phyloP scores from a whole-genome alignment of 2,113 vertebrate species.

The Rhabdomys dilectus region DNA sequence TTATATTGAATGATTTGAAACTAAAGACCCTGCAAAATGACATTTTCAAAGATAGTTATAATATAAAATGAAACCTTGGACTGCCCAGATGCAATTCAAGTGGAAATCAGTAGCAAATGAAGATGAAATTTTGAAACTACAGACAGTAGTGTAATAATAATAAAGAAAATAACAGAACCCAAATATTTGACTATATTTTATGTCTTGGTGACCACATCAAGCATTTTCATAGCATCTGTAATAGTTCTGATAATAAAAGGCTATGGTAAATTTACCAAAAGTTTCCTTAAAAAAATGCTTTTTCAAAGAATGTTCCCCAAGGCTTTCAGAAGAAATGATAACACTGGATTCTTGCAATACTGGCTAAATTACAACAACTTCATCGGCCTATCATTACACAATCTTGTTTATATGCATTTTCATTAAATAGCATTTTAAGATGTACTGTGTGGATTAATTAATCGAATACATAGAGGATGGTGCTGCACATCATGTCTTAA shows the following conservation, averaged over 20 bases:
- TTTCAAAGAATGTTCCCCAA: background rate
- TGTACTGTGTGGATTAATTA: background rate
- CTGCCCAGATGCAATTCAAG: slow-evolving; percentile 1
- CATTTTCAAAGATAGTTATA: slow-evolving; percentile 31
- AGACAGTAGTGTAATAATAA: background rate
- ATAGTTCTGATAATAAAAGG: slow-evolving; percentile 51
- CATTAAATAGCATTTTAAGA: background rate
- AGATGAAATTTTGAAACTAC: slow-evolving; percentile 32
- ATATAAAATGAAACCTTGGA: slow-evolving; percentile 28
- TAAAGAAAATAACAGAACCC: background rate
- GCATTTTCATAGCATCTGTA: background rate
- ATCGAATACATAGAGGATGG: background rate
- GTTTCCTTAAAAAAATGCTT: background rate
- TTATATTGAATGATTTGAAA: slow-evolving; percentile 31
- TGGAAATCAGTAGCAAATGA: slow-evolving; percentile 42
- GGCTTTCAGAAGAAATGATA: background rate
- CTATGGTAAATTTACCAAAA: background rate
- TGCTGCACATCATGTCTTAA: background rate
- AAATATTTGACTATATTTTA: slow-evolving; percentile 36
- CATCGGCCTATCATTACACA: background rate
- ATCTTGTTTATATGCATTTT: background rate
- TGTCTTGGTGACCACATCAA: background rate
- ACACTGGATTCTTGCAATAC: background rate
- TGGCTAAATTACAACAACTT: background rate
- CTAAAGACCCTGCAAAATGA: background rate